Evolutionary conservation across 2,888 invertebrate genomes (phyloP), one percentile per base, ranked within the genome.

Genomic region (Prosopocoilus inquinatus): DNA sequence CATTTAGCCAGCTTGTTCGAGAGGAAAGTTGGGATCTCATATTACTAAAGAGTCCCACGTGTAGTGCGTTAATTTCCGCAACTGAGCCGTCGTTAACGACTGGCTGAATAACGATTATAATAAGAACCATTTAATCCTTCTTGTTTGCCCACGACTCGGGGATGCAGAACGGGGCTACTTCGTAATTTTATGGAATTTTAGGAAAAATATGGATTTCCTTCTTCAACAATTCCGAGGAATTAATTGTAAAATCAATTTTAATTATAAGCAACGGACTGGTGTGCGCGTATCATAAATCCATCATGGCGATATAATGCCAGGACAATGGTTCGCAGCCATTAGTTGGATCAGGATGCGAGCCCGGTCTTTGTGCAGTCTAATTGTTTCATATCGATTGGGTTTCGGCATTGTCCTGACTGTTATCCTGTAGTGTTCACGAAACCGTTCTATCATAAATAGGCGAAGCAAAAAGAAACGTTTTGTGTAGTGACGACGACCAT

Each of bases 101-200:
- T 51, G 57, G 55, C 57, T 55, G 59, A 58, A 61, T 61, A 59
- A 61, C 63, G 59, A 63, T 63, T 63, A 63, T 61, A 53, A 59
- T 63, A 63, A 63, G 60, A 58, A 52, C 45, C 53, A 58, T 59
- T 58, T 61, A 61, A 61, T 61, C 53, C 41, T 41, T 16, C 41
- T 41, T 16, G n/a, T 15, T 15, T 15, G 12, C 12, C 3, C 2
- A n/a, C 16, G 41, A 41, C 5, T n/a, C 20, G 20, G 4, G 20
- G 20, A 28, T 4, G 7, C 20, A 28, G 20, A 7, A 28, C 20
- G 5, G 7, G 5, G 7, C 1, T 28, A 28, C 20, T 28, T 28
- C 7, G 20, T 28, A 28, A 28, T 28, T 5, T 7, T 5, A 28
- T 28, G 20, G 7, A 28, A 5, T 7, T 28, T 7, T 28, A 28